These are phyloP conservation scores for Cydia strobilella DNA, from an alignment of 1,140 invertebrate genomes.

Conservation along the genomic window DNA sequence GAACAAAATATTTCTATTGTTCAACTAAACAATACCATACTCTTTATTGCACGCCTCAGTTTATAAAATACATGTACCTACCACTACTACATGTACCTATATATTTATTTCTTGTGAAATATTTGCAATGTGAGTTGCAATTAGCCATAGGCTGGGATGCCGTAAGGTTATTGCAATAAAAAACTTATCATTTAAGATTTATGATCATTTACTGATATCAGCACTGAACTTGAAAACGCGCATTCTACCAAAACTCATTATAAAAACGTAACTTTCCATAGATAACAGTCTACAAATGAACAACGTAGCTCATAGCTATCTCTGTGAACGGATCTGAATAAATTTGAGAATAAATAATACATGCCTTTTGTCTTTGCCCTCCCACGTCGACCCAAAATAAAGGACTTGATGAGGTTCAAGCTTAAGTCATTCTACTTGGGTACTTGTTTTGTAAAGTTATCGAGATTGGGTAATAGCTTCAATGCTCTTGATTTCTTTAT, in stretches of 20 bases:
- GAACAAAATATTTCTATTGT: no score
- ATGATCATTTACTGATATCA: neutral
- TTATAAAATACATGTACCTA: no score
- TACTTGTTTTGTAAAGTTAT: slow-evolving; percentile 31
- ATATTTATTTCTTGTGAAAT: no score
- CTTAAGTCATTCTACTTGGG: slow-evolving; percentile 24
- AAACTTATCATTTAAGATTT: no score
- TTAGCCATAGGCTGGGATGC: no score
- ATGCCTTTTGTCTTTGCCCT: slow-evolving; percentile 39
- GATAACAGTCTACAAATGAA: slow-evolving; percentile 36
- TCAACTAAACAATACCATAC: no score
- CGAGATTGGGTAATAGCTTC: slow-evolving; percentile 25
- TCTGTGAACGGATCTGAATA: slow-evolving; percentile 33
- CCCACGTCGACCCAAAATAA: slow-evolving; percentile 40
- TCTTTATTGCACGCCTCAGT: no score
- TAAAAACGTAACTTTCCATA: slow-evolving; percentile 29
- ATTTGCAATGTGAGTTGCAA: no score
- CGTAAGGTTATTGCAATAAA: no score
- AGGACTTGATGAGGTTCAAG: slow-evolving; percentile 38
- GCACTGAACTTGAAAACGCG: neutral
- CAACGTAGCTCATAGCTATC: slow-evolving; percentile 29
- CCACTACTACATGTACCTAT: no score
- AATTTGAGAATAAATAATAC: slow-evolving; percentile 40
- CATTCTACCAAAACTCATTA: slow-evolving; percentile 25
- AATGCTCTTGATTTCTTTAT: slow-evolving; percentile 22